phyloP scores from a whole-genome alignment of 1,140 invertebrate species.

The Euglossa dilemma region DNA sequence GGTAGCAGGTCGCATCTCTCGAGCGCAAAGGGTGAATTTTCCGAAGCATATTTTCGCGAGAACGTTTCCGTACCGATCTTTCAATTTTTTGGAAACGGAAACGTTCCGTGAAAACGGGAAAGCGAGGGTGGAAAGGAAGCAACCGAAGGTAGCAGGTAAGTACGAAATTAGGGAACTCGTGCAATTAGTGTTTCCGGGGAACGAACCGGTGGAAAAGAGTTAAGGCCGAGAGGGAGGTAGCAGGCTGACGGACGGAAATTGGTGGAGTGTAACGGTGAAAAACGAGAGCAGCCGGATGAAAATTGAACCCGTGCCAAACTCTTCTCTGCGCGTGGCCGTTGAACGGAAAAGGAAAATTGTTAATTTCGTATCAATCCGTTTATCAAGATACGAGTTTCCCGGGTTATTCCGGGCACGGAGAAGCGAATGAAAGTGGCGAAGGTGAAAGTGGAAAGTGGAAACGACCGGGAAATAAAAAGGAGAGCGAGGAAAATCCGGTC shows the following conservation, averaged over 20 bases:
- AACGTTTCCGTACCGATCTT: too few species aligned
- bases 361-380: conserved; percentile 11
- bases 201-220: conserved; percentile 8
- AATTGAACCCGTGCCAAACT: conserved; percentile 38
- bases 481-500: neutral
- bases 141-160: neutral
- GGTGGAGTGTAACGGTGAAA: conserved; percentile 23
- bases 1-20: too few species aligned
- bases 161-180: conserved; percentile 29
- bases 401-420: neutral
- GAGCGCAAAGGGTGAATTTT: too few species aligned
- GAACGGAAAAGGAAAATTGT: conserved; percentile 26
- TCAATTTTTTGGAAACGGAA: neutral
- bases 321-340: neutral
- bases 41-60: too few species aligned
- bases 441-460: too few species aligned
- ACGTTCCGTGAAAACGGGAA: neutral
- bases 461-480: too few species aligned
- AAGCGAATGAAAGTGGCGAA: too few species aligned
- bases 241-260: conserved; percentile 37
- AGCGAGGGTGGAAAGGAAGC: neutral
- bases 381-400: neutral
- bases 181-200: conserved; percentile 43
- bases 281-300: conserved; percentile 5
- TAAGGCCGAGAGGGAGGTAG: neutral